Conservation (phyloP, 2,113 vertebrate species). For the Oncorhynchus keta region DNA sequence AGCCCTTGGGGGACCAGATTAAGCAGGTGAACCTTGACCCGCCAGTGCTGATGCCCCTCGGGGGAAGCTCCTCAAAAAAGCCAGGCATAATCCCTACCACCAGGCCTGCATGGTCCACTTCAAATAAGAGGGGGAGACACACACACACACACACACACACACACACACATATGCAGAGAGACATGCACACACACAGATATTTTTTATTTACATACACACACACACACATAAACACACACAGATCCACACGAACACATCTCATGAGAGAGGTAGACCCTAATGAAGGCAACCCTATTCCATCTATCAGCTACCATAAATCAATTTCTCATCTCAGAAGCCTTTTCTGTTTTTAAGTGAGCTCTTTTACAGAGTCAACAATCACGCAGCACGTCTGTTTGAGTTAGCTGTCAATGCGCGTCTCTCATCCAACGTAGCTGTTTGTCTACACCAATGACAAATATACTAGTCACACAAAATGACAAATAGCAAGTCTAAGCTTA, state of each 20-base stretch:
- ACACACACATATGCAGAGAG: conserved; percentile 26
- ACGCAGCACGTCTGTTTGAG: conserved; percentile 5
- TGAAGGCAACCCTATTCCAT: conserved; percentile 50
- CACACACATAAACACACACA: background rate
- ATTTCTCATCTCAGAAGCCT: conserved; percentile 45
- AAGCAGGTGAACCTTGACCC: conserved; percentile 74
- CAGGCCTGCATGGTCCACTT: conserved; percentile 60
- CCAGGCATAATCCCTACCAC: conserved; percentile 71
- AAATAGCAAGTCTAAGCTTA: conserved; percentile 21
- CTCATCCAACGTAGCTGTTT: conserved; percentile 1
- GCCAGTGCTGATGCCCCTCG: background rate
- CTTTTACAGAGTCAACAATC: conserved; percentile 38
- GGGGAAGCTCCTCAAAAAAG: conserved; percentile 69
- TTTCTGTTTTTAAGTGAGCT: conserved; percentile 46
- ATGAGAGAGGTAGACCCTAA: conserved; percentile 38
- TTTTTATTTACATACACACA: too few relatives aligned
- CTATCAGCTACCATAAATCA: conserved; percentile 43
- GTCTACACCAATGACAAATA: conserved; percentile 26
- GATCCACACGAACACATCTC: background rate
- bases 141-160: conserved; percentile 31
- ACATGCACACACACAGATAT: conserved; percentile 4
- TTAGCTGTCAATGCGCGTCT: conserved; percentile 23
- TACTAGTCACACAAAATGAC: conserved; percentile 25
- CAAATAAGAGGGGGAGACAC: conserved; percentile 54
- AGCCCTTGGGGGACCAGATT: conserved; percentile 71